Conservation (phyloP, 2,797 vertebrate species). For the Acanthurus tractus region DNA sequence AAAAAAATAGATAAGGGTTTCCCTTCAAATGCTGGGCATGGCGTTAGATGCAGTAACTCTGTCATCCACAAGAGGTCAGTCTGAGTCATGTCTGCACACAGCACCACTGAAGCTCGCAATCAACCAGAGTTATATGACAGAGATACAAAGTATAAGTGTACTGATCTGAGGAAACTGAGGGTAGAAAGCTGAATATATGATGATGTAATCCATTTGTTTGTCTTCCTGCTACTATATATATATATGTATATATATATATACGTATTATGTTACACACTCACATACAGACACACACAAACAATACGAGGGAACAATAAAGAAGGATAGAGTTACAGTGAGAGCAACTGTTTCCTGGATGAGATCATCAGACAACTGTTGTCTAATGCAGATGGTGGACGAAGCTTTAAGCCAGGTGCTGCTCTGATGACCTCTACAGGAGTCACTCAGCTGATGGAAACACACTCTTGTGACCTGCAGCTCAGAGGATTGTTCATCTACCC, state of each 20-base stretch:
- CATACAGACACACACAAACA: conserved; percentile 13
- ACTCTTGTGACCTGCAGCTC: neutral
- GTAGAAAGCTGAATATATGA: neutral
- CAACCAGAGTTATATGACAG: no score
- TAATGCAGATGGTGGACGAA: conserved; percentile 61
- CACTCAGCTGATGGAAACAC: conserved; percentile 13
- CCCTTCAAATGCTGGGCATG: no score
- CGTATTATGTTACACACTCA: no score
- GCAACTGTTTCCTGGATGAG: conserved; percentile 32
- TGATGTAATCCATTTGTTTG: neutral
- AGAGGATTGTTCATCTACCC: neutral
- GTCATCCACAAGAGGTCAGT: conserved; percentile 60
- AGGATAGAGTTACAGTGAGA: conserved; percentile 46
- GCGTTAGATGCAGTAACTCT: conserved; percentile 21
- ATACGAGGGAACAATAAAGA: conserved; percentile 25
- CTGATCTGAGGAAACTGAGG: neutral
- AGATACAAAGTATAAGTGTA: neutral
- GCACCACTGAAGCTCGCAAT: neutral
- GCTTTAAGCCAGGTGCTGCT: conserved; percentile 50
- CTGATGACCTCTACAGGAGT: conserved; percentile 37
- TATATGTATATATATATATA: no score
- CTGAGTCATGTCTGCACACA: conserved; percentile 24
- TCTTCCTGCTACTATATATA: neutral
- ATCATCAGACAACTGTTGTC: conserved; percentile 60
- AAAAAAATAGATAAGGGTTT: no score